These are phyloP conservation scores for Oreochromis aureus DNA, from an alignment of 2,113 vertebrate species.

Conservation along the genomic window DNA sequence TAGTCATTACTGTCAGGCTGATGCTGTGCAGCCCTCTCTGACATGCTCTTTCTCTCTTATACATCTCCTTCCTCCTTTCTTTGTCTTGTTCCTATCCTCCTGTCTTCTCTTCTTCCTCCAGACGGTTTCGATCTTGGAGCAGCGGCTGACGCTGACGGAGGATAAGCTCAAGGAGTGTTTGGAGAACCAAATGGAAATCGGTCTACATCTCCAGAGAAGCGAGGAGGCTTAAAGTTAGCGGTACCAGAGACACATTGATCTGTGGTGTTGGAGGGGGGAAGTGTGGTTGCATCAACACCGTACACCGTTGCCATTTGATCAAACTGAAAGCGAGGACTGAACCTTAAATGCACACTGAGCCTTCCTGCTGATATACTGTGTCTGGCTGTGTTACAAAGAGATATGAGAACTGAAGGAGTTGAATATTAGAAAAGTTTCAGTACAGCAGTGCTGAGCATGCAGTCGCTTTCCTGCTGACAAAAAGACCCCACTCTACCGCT, in stretches of 20 bases:
- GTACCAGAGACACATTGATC: background rate
- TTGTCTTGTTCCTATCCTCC: background rate
- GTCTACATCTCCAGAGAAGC: conserved; percentile 60
- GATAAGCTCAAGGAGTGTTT: conserved; percentile 94
- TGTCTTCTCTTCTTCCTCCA: conserved; percentile 18
- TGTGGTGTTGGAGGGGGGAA: background rate
- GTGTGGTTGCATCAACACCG: background rate
- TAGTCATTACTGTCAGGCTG: conserved; percentile 54
- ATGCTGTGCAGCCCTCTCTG: conserved; percentile 46
- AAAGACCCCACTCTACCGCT: conserved; percentile 1
- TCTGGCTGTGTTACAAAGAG: background rate
- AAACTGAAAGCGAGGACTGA: background rate
- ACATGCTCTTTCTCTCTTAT: conserved; percentile 31
- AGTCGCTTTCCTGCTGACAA: conserved; percentile 55
- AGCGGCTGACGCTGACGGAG: conserved; percentile 89
- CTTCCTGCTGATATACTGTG: background rate
- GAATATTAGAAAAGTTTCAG: conserved; percentile 48
- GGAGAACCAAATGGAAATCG: conserved; percentile 84
- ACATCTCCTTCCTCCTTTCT: conserved; percentile 11
- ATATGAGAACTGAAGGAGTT: conserved; percentile 18
- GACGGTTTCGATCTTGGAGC: conserved; percentile 79
- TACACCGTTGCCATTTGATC: background rate
- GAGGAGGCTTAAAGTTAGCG: conserved; percentile 24
- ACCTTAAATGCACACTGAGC: background rate
- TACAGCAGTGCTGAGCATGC: conserved; percentile 41